These are phyloP conservation scores for Crenichthys baileyi DNA, from an alignment of 2,797 vertebrate genomes.

Conservation along the genomic window DNA sequence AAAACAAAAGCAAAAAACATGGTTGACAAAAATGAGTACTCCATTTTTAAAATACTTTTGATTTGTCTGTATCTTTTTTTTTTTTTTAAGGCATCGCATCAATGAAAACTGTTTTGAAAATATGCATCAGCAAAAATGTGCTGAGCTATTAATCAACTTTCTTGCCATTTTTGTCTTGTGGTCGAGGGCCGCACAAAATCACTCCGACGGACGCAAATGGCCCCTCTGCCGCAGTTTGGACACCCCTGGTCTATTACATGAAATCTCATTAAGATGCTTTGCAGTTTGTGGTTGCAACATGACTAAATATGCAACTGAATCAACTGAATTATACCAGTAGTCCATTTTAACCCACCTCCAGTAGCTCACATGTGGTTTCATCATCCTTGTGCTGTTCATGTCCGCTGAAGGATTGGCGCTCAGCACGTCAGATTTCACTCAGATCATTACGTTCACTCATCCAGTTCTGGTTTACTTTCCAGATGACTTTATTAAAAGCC, in stretches of 20 bases:
- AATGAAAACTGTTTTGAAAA: no score
- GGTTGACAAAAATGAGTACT: no score
- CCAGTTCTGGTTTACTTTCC: neutral
- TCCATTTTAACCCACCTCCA: constrained; percentile 4
- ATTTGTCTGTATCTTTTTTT: no score
- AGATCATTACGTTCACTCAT: neutral
- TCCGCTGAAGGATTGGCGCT: constrained; percentile 46
- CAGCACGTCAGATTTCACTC: constrained; percentile 29
- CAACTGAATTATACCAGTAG: neutral
- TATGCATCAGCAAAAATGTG: no score
- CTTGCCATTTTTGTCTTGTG: neutral
- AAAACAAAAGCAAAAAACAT: neutral
- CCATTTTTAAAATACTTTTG: no score
- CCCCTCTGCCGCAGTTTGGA: neutral
- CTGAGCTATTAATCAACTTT: neutral
- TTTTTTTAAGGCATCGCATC: no score
- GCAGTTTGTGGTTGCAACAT: neutral
- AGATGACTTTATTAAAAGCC: neutral
- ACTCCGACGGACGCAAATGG: no score
- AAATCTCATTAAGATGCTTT: neutral
- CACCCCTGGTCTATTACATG: neutral
- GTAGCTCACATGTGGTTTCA: constrained; percentile 34
- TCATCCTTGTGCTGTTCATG: constrained; percentile 40
- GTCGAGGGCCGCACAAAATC: neutral
- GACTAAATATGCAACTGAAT: neutral